A percentile compares a stretch with the other conserved stretches of the same genome.
Conservation (phyloP, 2,888 invertebrate species). For the Cephus spinipes region DNA sequence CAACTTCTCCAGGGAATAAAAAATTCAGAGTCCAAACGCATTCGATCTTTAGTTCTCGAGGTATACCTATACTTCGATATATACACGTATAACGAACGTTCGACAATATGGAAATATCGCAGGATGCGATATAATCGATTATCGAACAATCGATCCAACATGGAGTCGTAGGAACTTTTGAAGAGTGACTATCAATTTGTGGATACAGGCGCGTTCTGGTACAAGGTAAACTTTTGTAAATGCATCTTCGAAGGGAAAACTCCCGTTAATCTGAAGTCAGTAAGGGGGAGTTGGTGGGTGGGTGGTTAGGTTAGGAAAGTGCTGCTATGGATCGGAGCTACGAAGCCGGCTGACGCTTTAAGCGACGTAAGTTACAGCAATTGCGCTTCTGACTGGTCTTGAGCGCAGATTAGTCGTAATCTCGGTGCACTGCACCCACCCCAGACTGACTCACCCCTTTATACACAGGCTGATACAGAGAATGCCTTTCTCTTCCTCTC, state of each 20-base stretch:
- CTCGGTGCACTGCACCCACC: slow-evolving; percentile 49
- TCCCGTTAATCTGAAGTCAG: background rate
- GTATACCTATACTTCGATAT: background rate
- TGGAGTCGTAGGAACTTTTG: background rate
- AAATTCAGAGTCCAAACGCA: background rate
- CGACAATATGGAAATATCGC: background rate
- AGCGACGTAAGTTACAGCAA: slow-evolving; percentile 49
- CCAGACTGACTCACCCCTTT: slow-evolving; percentile 13
- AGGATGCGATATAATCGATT: background rate
- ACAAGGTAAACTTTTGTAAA: background rate
- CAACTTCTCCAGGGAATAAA: background rate
- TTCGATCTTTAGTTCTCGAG: background rate
- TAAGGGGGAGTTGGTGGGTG: slow-evolving; percentile 4
- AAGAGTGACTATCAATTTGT: background rate
- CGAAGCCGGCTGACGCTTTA: slow-evolving; percentile 37
- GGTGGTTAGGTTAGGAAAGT: background rate
- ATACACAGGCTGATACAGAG: background rate
- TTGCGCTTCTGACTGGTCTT: slow-evolving; percentile 44
- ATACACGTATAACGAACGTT: background rate
- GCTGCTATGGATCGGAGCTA: background rate
- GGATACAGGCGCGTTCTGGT: background rate
- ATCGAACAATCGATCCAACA: background rate
- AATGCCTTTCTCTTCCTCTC: slow-evolving; percentile 4
- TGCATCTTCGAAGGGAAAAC: background rate
- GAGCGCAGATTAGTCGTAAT: slow-evolving; percentile 52